Percentiles rank a stretch among this genome's conserved stretches.
Evolutionary conservation across 35 echinoderm and acorn worm genomes (phyloP).

Genomic region (Lytechinus pictus): DNA sequence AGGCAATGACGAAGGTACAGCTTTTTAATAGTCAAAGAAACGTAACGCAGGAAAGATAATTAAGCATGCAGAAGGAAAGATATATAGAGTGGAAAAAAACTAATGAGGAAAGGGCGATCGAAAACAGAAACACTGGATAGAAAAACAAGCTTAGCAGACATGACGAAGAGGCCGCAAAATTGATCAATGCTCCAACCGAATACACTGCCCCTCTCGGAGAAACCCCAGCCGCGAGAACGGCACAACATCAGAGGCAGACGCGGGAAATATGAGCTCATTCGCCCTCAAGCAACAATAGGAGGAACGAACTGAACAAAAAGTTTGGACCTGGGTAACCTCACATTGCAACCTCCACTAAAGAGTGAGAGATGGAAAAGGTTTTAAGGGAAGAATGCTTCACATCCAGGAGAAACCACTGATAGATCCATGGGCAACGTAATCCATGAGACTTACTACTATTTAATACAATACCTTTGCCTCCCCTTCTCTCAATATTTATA

Average conservation of each 20-base stretch:
- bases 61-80: neutral
- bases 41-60: neutral
- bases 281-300: slow-evolving; percentile 28
- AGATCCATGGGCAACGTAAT: neutral
- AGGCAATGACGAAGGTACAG: neutral
- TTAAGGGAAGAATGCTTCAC: neutral
- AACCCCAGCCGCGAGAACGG: slow-evolving; percentile 5
- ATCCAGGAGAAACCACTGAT: neutral
- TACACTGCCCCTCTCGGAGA: neutral
- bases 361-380: neutral
- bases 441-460: neutral
- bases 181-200: neutral
- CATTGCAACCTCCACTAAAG: neutral
- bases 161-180: slow-evolving; percentile 1
- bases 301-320: neutral
- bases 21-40: neutral
- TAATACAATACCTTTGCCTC: neutral
- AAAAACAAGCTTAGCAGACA: neutral
- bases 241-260: slow-evolving; percentile 36
- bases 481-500: neutral
- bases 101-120: neutral
- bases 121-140: neutral
- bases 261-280: slow-evolving; percentile 39
- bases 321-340: slow-evolving; percentile 26
- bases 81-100: neutral